Percentiles rank a stretch among this genome's conserved stretches.
Evolutionary conservation across 2,113 vertebrate species (phyloP).

Genomic region (Plotosus lineatus): DNA sequence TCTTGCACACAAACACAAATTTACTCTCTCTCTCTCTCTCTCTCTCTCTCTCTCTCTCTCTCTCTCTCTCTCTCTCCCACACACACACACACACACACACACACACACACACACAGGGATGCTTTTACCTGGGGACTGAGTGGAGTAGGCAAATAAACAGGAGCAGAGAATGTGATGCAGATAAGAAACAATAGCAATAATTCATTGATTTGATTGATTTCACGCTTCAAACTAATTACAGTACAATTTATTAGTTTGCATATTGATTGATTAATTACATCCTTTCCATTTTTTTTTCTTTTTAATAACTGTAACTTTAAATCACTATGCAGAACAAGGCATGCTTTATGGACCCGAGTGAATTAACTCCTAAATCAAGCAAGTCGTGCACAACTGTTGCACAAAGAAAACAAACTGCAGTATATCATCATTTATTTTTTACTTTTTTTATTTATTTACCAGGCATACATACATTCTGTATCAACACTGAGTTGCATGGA

Average conservation of each 20-base stretch:
- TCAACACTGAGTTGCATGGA: not conserved
- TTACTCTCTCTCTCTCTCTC: not conserved
- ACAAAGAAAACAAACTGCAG: not conserved
- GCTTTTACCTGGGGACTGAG: not conserved
- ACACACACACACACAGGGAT: not conserved
- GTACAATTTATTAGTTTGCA: not conserved
- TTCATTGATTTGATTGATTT: not conserved
- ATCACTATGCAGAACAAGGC: not conserved
- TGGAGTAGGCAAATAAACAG: not conserved
- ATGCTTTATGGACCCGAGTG: too few relatives aligned
- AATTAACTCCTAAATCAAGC: not conserved
- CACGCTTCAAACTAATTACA: not conserved
- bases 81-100: not conserved
- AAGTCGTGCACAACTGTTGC: not conserved
- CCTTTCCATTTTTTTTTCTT: not conserved
- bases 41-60: too few relatives aligned
- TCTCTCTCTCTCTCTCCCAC: not conserved
- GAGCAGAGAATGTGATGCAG: not conserved
- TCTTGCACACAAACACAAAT: not conserved
- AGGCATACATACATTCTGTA: not conserved
- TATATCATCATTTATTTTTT: not conserved
- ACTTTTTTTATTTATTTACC: not conserved
- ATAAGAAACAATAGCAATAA: not conserved
- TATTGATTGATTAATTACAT: not conserved
- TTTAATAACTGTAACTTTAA: too few relatives aligned